Evolutionary conservation across 2,113 vertebrate genomes (phyloP).

Genomic region (Crypturellus undulatus): DNA sequence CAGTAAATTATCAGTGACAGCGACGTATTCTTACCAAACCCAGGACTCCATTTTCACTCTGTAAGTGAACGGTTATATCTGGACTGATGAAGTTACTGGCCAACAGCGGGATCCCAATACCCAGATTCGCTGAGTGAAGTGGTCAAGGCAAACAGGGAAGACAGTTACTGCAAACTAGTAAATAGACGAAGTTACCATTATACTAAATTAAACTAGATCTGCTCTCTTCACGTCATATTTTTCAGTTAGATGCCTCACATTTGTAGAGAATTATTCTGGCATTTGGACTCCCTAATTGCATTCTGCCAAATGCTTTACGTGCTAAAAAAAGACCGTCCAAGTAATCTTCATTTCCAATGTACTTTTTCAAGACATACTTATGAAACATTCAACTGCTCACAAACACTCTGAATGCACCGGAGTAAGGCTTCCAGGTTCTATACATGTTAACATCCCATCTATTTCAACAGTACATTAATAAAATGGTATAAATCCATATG

Average conservation of each 20-base stretch:
- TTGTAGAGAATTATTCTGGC: not conserved
- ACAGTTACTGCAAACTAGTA: not conserved
- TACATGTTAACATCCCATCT: not conserved
- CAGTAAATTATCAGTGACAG: not conserved
- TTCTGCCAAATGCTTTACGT: not conserved
- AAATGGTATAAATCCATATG: not conserved
- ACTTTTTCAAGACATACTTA: not conserved
- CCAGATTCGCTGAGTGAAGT: conserved; percentile 88
- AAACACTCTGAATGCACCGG: not conserved
- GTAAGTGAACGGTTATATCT: conserved; percentile 93
- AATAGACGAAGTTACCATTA: not conserved
- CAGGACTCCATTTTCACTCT: conserved; percentile 98
- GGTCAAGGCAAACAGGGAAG: conserved; percentile 75
- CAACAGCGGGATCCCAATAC: conserved; percentile 96
- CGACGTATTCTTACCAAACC: conserved; percentile 88
- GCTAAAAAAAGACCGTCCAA: not conserved
- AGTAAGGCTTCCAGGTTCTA: not conserved
- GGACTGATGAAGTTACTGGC: conserved; percentile 97
- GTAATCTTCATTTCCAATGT: not conserved
- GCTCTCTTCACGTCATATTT: not conserved
- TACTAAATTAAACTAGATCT: not conserved
- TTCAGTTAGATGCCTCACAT: not conserved
- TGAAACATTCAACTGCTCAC: not conserved
- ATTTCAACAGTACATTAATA: not conserved
- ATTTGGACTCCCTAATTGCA: not conserved